A percentile compares a stretch with the other conserved stretches of the same genome.
phyloP scores from a whole-genome alignment of 2,888 invertebrate species.

The Tetragonisca angustula region DNA sequence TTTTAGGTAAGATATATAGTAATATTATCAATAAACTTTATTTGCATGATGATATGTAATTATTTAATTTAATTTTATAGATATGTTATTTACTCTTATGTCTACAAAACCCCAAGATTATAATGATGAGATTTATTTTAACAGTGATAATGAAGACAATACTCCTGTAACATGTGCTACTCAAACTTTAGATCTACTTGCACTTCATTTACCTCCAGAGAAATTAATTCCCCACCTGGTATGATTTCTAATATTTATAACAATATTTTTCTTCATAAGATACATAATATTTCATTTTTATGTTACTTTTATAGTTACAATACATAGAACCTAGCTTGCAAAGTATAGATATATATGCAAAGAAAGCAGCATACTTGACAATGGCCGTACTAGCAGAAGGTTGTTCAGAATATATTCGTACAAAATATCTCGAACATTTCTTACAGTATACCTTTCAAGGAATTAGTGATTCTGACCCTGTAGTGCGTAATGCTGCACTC shows the following conservation, averaged over 20 bases:
- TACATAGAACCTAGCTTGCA: constrained; percentile 88
- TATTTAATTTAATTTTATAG: constrained; percentile 78
- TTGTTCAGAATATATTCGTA: constrained; percentile 90
- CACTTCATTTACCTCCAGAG: constrained; percentile 90
- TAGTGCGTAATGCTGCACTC: constrained; percentile 90
- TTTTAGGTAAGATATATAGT: constrained; percentile 74
- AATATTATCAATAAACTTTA: neutral
- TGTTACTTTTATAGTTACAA: constrained; percentile 82
- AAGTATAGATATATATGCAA: constrained; percentile 86
- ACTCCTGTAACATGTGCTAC: constrained; percentile 89
- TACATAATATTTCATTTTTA: constrained; percentile 5
- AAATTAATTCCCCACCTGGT: constrained; percentile 90
- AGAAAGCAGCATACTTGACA: constrained; percentile 90
- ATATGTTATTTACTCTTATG: constrained; percentile 89
- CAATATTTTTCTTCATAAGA: neutral
- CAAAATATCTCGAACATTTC: constrained; percentile 89
- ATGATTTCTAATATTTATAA: constrained; percentile 67
- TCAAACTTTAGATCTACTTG: constrained; percentile 90
- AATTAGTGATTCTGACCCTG: constrained; percentile 87
- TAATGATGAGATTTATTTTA: constrained; percentile 88
- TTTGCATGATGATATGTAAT: neutral
- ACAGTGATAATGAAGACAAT: constrained; percentile 87
- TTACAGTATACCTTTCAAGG: constrained; percentile 89
- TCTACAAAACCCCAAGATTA: constrained; percentile 87
- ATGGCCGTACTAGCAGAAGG: constrained; percentile 92